Percentiles rank a stretch among this genome's conserved stretches.
Evolutionary conservation across 2,797 vertebrate genomes (phyloP).

Genomic region (Champsocephalus gunnari): DNA sequence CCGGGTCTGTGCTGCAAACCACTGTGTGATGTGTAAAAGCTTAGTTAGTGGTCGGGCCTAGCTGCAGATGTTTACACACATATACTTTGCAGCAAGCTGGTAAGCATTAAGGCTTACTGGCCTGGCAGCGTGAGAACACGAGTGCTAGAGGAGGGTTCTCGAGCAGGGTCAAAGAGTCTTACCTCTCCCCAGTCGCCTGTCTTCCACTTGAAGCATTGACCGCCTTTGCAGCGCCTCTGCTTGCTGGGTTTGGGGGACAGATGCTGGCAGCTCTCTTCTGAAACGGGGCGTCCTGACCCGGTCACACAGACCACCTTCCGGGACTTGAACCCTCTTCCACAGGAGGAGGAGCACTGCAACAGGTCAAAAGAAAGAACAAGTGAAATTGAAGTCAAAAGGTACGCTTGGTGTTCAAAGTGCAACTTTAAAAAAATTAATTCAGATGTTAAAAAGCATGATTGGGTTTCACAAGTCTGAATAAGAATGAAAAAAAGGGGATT

Average conservation of each 20-base stretch:
- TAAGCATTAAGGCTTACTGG: conserved; percentile 47
- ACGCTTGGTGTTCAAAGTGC: conserved; percentile 13
- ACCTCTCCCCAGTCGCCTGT: conserved; percentile 95
- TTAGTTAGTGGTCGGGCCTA: conserved; percentile 49
- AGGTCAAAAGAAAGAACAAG: conserved; percentile 34
- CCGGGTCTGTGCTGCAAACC: conserved; percentile 30
- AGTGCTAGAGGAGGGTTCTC: conserved; percentile 39
- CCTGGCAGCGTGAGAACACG: conserved; percentile 58
- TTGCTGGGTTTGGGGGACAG: conserved; percentile 87
- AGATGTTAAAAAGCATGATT: neutral
- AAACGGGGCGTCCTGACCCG: conserved; percentile 87
- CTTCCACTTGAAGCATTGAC: conserved; percentile 95
- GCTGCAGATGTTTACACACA: conserved; percentile 62
- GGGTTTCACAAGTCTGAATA: neutral
- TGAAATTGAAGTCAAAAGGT: conserved; percentile 31
- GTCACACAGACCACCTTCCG: conserved; percentile 92
- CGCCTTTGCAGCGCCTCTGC: conserved; percentile 92
- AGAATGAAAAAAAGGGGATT: neutral
- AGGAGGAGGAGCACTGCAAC: conserved; percentile 94
- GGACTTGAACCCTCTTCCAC: conserved; percentile 92
- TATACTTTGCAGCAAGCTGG: conserved; percentile 56
- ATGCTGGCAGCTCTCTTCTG: conserved; percentile 91
- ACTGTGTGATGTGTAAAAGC: conserved; percentile 49
- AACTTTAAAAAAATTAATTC: neutral
- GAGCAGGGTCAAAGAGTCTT: conserved; percentile 59